Evolutionary conservation across 2,888 invertebrate species (phyloP), one percentile per base, ranked within the genome.

Genomic region (Drosophila emarginata): DNA sequence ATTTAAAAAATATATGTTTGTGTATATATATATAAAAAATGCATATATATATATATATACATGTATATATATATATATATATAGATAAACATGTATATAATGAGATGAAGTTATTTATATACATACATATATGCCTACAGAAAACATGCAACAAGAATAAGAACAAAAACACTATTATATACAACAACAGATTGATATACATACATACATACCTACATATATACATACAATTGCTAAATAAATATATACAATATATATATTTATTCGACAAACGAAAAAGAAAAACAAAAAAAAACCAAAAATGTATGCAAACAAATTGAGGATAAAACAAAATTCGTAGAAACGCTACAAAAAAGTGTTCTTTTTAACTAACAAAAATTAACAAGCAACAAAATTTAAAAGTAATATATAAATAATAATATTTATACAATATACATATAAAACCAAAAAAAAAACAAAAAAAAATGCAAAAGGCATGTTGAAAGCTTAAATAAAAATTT

Each of bases 211-310:
- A 66, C 62, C 69, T 51, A 63, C 45, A 68, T 36, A 74, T 11
- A 45, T 45, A 45, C 45, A 45, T 45, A 18, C 18, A 45, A 45
- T 18, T 18, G 45, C 9, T 18, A 18, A 45, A 39, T 64, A 74
- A 18, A 64, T 65, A 70, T 57, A 64, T 61, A 51, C 6, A 53
- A 76, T 86, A 87, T 87, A 79, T 84, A 87, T 80, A 84, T 87
- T 84, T 84, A 85, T 85, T 84, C 78, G 52, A 74, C 58, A 50
- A 40, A 62, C 65, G 54, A 53, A 60, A 61, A 60, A 52, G 51
- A 40, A 23, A 12, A 70, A 45, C 39, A 26, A 39, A 60, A 18
- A 32, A 18, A 60, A 64, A 61, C 40, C 37, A 23, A 61, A 73
- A 45, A 7, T 21, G 18, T 45, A 37, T 37, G 37, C 37, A 37